phyloP scores from a whole-genome alignment of 2,113 vertebrate genomes.

The Notiomystis cincta region DNA sequence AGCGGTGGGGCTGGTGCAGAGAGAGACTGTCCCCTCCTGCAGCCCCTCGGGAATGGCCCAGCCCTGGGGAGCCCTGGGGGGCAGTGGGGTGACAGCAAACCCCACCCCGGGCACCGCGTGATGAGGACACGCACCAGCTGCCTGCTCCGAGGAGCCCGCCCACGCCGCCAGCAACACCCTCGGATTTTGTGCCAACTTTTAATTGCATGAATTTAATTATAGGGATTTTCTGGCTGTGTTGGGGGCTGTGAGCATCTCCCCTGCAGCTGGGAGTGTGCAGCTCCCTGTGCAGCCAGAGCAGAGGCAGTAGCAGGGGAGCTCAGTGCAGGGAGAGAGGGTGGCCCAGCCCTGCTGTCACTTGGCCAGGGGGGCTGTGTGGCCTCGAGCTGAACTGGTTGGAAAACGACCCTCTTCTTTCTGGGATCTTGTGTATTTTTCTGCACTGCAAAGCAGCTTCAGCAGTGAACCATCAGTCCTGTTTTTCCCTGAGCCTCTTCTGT shows the following conservation, averaged over 20 bases:
- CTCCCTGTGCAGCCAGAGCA: neutral
- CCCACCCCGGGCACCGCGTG: fast-evolving
- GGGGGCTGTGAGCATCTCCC: neutral
- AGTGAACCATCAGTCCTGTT: neutral
- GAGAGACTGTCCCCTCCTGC: neutral
- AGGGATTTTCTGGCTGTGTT: neutral
- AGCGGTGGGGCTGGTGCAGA: neutral
- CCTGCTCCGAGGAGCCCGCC: neutral
- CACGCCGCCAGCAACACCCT: neutral
- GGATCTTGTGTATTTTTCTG: neutral
- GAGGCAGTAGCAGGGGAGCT: neutral
- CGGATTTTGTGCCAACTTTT: neutral
- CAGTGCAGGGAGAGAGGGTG: fast-evolving
- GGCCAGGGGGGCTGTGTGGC: neutral
- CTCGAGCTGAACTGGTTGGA: neutral
- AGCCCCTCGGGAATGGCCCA: fast-evolving
- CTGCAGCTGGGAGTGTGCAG: neutral
- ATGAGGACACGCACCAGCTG: neutral
- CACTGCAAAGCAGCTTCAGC: neutral
- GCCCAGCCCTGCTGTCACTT: neutral
- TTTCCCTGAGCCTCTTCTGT: neutral
- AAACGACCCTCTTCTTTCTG: fast-evolving
- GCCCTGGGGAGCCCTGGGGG: neutral
- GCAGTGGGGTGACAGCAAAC: neutral
- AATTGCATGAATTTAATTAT: neutral